Conservation (phyloP, 1,140 invertebrate genomes). For the Drosophila prosaltans region DNA sequence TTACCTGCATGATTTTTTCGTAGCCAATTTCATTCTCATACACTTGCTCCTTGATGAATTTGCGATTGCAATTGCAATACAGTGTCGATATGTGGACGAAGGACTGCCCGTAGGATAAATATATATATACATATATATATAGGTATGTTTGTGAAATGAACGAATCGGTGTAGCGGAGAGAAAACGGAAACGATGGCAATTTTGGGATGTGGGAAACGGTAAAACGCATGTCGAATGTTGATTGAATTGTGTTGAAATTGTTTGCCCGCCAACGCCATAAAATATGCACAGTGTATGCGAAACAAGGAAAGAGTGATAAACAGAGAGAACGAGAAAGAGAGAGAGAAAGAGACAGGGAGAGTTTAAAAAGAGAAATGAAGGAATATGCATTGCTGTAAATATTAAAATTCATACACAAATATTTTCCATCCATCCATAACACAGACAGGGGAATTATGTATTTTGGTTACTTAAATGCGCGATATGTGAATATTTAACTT, state of each 20-base stretch:
- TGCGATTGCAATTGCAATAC: slow-evolving; percentile 86
- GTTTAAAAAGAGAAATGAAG: slow-evolving; percentile 1
- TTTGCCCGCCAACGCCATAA: slow-evolving; percentile 63
- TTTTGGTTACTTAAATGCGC: slow-evolving; percentile 70
- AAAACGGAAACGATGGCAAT: no score
- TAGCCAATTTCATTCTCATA: slow-evolving; percentile 84
- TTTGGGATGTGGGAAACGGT: neutral
- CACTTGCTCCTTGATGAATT: slow-evolving; percentile 85
- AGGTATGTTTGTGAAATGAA: no score
- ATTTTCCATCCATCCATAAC: slow-evolving; percentile 52
- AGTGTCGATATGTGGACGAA: slow-evolving; percentile 88
- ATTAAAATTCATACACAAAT: slow-evolving; percentile 73
- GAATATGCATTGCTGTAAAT: slow-evolving; percentile 47
- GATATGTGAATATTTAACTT: slow-evolving; percentile 65
- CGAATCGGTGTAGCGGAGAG: neutral
- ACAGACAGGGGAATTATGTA: slow-evolving; percentile 63
- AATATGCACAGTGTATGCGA: slow-evolving; percentile 54
- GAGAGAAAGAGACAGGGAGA: slow-evolving; percentile 14
- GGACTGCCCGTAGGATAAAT: slow-evolving; percentile 76
- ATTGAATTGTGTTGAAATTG: slow-evolving; percentile 81
- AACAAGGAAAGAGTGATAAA: no score
- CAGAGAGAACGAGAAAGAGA: slow-evolving; percentile 23
- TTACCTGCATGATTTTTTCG: slow-evolving; percentile 83
- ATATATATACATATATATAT: neutral
- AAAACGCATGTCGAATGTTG: slow-evolving; percentile 69